Evolutionary conservation across 1,140 invertebrate genomes (phyloP).

Genomic region (Drosophila pachea): DNA sequence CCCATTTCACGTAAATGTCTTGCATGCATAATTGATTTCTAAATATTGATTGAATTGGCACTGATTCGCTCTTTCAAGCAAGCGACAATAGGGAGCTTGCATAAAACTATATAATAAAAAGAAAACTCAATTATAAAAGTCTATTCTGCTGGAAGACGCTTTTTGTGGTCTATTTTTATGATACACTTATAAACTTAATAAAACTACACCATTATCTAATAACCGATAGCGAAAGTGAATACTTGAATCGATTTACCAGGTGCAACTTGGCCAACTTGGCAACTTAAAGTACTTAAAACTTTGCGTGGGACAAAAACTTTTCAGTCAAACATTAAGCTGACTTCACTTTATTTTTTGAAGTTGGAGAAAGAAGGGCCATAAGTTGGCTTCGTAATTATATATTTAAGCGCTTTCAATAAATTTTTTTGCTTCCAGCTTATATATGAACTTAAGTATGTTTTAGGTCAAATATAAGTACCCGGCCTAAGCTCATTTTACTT

Average conservation of each 20-base stretch:
- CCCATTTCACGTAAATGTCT: conserved; percentile 60
- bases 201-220: too few species aligned
- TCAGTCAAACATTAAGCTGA: conserved; percentile 22
- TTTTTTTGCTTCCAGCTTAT: conserved; percentile 67
- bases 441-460: conserved; percentile 29
- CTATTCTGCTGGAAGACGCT: too few species aligned
- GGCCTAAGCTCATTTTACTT: not conserved
- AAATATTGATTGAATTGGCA: conserved; percentile 52
- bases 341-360: conserved; percentile 33
- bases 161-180: too few species aligned
- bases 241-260: too few species aligned
- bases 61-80: not conserved
- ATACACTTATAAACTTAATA: too few species aligned
- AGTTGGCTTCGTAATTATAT: conserved; percentile 65
- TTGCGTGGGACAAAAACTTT: conserved; percentile 25
- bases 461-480: not conserved
- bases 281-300: too few species aligned
- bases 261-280: too few species aligned
- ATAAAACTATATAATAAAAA: too few species aligned
- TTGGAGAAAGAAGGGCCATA: conserved; percentile 45
- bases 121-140: too few species aligned
- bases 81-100: not conserved
- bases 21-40: conserved; percentile 60
- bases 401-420: conserved; percentile 56
- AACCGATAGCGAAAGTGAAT: too few species aligned